Base-by-base conservation (phyloP, 1,140 invertebrate species). In the Brachionus sp. region DNA sequence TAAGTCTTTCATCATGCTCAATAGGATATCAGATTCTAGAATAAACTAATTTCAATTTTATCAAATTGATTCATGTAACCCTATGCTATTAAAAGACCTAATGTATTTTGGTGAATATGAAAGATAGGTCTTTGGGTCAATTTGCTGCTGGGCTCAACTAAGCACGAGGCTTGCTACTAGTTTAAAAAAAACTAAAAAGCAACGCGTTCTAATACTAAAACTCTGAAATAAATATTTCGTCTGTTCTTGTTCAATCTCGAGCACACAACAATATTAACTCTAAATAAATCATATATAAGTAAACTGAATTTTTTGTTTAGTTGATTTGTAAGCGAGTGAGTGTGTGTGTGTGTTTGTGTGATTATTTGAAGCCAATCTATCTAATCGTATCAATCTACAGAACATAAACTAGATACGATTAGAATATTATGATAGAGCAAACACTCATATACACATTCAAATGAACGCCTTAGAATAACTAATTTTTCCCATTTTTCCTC, bases 401-500 rank as follows among this genome's bases (percentile, higher is more conserved):
- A 66, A 66, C 64, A 66, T 66, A 33, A 33, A 66, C 33, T n/a
- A 33, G 29, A 66, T 33, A 66, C 25, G 25, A 66, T 66, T 66
- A 66, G 25, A 66, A 66, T 66, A 66, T 33, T 66, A 66, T 33
- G 50, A 57, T 57, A 66, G 25, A 66, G 33, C 25, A 66, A 66
- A 66, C 64, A 66, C 64, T 33, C 64, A n/a, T 46, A 2, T 19
- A 57, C 50, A 57, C 50, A 57, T 57, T 13, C n/a, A 13, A 29
- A 12, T 70, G 37, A 37, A 70, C 66, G 66, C 66, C 66, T 44
- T 70, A 44, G 66, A 70, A 70, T 42, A 70, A 70, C 66, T 70
- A 39, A 37, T 19, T 70, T 70, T 70, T 23, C 66, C 66, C n/a
- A 19, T 70, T 70, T 70, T 39, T 5, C 29, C 13, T 33, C 9